Evolutionary conservation across 1,140 invertebrate species (phyloP).

Genomic region (Micrasema longulum): DNA sequence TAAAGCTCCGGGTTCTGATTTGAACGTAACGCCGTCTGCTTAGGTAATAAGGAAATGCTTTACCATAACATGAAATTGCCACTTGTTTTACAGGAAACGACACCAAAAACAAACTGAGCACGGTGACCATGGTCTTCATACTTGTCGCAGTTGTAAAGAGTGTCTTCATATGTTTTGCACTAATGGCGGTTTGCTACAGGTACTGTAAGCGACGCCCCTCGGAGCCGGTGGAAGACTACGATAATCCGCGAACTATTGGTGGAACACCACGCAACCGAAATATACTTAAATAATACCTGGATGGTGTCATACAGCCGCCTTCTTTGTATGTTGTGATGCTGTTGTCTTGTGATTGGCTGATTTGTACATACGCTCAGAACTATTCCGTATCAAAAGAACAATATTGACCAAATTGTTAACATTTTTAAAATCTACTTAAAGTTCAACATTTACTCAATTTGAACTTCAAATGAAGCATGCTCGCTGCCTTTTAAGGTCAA

Average conservation of each 20-base stretch:
- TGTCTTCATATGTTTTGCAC: conserved; percentile 94
- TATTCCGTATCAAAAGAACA: conserved; percentile 19
- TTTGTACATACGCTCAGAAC: conserved; percentile 5
- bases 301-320: conserved; percentile 47
- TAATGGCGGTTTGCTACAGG: conserved; percentile 96
- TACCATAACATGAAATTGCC: conserved; percentile 50
- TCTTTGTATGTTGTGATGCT: conserved; percentile 30
- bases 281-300: conserved; percentile 38
- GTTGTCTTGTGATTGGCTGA: conserved; percentile 32
- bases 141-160: conserved; percentile 90
- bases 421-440: too few relatives aligned
- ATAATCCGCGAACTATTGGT: conserved; percentile 2
- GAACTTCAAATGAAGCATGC: too few relatives aligned
- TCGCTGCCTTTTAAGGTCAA: too few relatives aligned
- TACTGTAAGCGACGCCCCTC: conserved; percentile 70
- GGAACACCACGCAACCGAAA: not conserved
- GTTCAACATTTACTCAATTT: too few relatives aligned
- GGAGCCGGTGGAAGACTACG: conserved; percentile 29
- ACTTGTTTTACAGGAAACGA: conserved; percentile 73
- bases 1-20: too few relatives aligned
- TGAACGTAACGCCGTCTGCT: too few relatives aligned
- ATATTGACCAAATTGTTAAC: conserved; percentile 12
- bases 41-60: too few relatives aligned
- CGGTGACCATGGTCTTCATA: conserved; percentile 90
- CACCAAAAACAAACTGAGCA: conserved; percentile 84